Evolutionary conservation across 2,113 vertebrate species (phyloP), one percentile per base, ranked within the genome.

Genomic region (Trematomus loennbergii): DNA sequence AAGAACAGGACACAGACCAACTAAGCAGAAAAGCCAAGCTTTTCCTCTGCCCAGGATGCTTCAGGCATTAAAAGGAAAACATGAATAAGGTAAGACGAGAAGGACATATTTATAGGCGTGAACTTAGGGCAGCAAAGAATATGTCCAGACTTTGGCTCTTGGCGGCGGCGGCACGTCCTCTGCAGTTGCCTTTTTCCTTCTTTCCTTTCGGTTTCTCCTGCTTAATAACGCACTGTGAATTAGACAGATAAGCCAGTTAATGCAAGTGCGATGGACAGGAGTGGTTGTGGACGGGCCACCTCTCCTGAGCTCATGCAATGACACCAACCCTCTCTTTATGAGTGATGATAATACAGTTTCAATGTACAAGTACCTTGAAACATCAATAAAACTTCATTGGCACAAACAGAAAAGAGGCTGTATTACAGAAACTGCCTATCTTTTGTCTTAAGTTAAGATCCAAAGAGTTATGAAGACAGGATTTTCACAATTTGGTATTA

Each of bases 101-200:
- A 67, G 43, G 79, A 90, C 78, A 87, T 29, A 29, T 71, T 80
- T n/a, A 86, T 59, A 74, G 74, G 75, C 33, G 52, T 80, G 12
- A 94, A 94, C 93, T 94, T 94, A 94, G 89, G 83, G 88, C 88
- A 87, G 82, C 88, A 90, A 86, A 84, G 85, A 64, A 86, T 84
- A 82, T 87, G 76, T 94, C 88, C 94, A 92, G 90, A 96, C 94
- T 95, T 95, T 96, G 83, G 94, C 82, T 86, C 92, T 91, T 85
- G 87, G 89, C 13, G 86, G 83, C 8, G 9, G 75, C 67, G 83
- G 68, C 71, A 78, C 86, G 15, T 94, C 92, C 29, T 83, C 81
- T 50, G 87, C 82, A n/a, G 94, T 78, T 85, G 76, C 74, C 79
- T 89, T 92, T 83, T 91, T 48, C 66, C 64, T 67, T 81, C 92